phyloP scores from a whole-genome alignment of 2,113 vertebrate species.

The Silurus asotus region DNA sequence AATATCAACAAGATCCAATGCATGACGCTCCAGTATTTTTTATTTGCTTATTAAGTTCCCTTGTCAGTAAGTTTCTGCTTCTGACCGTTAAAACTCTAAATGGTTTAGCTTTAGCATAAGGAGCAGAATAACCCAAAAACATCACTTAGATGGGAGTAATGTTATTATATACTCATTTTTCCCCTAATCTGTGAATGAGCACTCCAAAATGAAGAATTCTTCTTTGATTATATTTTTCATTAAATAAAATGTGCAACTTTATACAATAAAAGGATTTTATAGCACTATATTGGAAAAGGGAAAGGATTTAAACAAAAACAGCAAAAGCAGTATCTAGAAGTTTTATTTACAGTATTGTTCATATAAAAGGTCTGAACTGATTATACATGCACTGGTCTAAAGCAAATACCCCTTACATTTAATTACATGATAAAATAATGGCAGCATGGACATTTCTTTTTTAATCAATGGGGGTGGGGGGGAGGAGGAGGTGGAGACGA shows the following conservation, averaged over 20 bases:
- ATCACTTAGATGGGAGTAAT: neutral
- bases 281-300: neutral
- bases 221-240: neutral
- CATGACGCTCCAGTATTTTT: neutral
- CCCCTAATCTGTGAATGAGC: neutral
- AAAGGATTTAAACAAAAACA: neutral
- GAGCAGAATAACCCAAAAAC: neutral
- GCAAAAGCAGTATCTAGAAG: slow-evolving; percentile 46
- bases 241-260: neutral
- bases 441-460: slow-evolving; percentile 40
- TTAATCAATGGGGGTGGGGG: slow-evolving; percentile 39
- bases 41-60: neutral
- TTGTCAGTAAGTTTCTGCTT: neutral
- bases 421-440: slow-evolving; percentile 42
- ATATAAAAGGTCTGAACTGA: slow-evolving; percentile 73
- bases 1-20: neutral
- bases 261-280: neutral
- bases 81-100: neutral
- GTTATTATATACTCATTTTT: neutral
- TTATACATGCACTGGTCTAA: slow-evolving; percentile 64
- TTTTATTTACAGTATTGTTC: slow-evolving; percentile 74
- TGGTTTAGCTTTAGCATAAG: neutral
- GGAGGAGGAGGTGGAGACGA: slow-evolving; percentile 10
- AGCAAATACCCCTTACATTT: slow-evolving; percentile 48
- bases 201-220: neutral